Conservation (phyloP, 2,113 vertebrate species). For the Siphamia tubifer region DNA sequence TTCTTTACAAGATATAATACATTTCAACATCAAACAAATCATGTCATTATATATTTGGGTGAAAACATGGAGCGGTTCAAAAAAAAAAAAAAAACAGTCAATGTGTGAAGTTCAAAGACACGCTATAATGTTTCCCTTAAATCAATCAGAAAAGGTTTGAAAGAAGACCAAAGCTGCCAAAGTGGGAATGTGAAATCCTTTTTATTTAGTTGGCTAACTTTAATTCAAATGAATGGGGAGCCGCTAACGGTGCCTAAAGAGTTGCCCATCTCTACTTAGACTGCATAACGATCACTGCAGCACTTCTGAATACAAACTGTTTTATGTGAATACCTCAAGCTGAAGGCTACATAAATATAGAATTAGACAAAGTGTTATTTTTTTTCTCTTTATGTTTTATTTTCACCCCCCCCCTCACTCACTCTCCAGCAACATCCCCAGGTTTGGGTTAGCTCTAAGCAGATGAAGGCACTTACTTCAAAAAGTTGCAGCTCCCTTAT, state of each 20-base stretch:
- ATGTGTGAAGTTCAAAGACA: conserved; percentile 53
- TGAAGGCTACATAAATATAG: conserved; percentile 78
- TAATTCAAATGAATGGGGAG: conserved; percentile 72
- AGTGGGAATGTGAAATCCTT: conserved; percentile 56
- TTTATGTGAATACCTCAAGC: conserved; percentile 74
- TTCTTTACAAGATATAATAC: not conserved
- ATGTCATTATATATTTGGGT: conserved; percentile 5
- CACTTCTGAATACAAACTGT: conserved; percentile 71
- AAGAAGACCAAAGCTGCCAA: conserved; percentile 31
- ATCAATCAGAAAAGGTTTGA: conserved; percentile 23
- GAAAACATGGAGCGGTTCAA: conserved; percentile 24
- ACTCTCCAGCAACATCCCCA: conserved; percentile 68
- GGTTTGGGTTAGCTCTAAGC: conserved; percentile 68
- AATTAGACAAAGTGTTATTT: conserved; percentile 78
- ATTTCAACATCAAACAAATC: conserved; percentile 58
- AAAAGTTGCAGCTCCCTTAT: conserved; percentile 76
- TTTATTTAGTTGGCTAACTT: conserved; percentile 69
- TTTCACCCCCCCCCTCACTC: conserved; percentile 28
- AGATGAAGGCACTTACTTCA: conserved; percentile 72
- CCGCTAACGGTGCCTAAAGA: conserved; percentile 69
- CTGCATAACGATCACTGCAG: conserved; percentile 58
- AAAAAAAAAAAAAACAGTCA: conserved; percentile 18
- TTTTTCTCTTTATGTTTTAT: conserved; percentile 70
- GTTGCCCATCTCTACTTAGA: conserved; percentile 47
- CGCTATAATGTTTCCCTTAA: conserved; percentile 1